These are phyloP conservation scores for Tolypeutes matacus DNA, from an alignment of 2,797 vertebrate genomes.

Conservation along the genomic window DNA sequence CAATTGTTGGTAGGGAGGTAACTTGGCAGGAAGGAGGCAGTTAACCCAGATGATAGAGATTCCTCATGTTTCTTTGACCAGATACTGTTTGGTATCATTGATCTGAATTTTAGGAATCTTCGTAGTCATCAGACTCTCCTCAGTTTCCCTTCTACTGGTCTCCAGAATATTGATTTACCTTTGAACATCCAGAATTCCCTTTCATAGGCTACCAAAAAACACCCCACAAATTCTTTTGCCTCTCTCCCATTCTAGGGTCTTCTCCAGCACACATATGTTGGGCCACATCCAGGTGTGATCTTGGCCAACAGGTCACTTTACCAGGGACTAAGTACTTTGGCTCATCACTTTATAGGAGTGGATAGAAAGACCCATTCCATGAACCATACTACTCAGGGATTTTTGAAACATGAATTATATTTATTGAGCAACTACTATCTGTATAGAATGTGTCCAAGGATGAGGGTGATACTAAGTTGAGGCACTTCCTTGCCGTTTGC, in stretches of 20 bases:
- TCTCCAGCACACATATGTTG: background rate
- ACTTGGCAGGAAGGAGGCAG: conserved; percentile 32
- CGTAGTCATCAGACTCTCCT: background rate
- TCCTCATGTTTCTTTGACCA: background rate
- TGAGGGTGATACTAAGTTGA: background rate
- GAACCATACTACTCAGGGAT: background rate
- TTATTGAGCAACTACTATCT: background rate
- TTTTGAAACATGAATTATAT: background rate
- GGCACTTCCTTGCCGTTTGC: background rate
- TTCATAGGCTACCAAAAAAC: background rate
- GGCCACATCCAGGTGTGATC: background rate
- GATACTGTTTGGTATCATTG: background rate
- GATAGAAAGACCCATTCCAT: background rate
- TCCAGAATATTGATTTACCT: background rate
- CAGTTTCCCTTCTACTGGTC: background rate
- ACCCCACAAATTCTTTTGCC: background rate
- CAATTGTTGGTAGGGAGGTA: conserved; percentile 59
- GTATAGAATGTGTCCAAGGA: background rate
- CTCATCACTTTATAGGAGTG: background rate
- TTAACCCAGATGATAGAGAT: conserved; percentile 63
- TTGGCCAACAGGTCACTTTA: background rate
- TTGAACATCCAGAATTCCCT: background rate
- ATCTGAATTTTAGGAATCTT: background rate
- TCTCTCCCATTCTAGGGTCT: background rate
- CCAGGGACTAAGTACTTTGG: background rate